These are phyloP conservation scores for Crocuta crocuta DNA, from an alignment of 2,113 vertebrate species.

Conservation along the genomic window DNA sequence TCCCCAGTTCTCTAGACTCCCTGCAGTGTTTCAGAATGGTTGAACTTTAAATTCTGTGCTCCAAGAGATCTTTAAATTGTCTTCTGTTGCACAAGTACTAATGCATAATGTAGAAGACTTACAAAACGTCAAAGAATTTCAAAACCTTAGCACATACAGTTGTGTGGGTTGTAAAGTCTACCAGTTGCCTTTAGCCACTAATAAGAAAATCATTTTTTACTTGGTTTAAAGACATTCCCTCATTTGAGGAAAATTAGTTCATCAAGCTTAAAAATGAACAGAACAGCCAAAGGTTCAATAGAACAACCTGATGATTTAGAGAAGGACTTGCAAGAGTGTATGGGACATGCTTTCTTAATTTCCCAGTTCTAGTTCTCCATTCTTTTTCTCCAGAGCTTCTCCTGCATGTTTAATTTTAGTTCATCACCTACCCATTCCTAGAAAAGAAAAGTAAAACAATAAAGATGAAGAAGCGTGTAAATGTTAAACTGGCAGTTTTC, in stretches of 20 bases:
- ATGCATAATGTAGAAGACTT: constrained; percentile 65
- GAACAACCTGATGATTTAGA: not conserved
- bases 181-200: constrained; percentile 53
- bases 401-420: not conserved
- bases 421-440: not conserved
- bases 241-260: not conserved
- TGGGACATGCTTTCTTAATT: not conserved
- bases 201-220: not conserved
- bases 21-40: not conserved
- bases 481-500: not conserved
- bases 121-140: constrained; percentile 57
- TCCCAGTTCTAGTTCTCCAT: not conserved
- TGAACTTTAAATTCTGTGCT: constrained; percentile 65
- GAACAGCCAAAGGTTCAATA: not conserved
- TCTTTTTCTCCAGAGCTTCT: not conserved
- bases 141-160: not conserved
- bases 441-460: not conserved
- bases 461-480: not conserved
- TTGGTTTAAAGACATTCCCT: not conserved
- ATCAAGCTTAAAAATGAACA: not conserved
- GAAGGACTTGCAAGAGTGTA: accelerated
- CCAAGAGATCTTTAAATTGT: constrained; percentile 62
- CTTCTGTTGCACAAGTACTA: constrained; percentile 52
- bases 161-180: constrained; percentile 32
- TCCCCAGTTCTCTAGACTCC: not conserved